A percentile compares a stretch with the other conserved stretches of the same genome.
Conservation (phyloP, 2,797 vertebrate genomes). For the Sebastes flavidus region DNA sequence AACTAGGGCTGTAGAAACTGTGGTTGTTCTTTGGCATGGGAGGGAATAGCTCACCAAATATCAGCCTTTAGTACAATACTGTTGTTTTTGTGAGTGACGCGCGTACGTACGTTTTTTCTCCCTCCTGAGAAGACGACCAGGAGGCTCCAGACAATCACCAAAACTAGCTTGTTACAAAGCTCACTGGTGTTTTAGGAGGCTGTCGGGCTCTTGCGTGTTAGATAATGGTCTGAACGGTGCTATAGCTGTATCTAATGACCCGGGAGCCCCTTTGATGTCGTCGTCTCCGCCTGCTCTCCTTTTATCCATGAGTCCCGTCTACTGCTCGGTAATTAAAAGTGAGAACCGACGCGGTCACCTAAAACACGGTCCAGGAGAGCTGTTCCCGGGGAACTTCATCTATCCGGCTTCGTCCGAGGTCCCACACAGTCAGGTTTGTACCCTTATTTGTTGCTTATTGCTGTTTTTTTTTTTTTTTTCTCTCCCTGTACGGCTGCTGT, state of each 20-base stretch:
- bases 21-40: not conserved
- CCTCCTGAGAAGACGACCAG: not conserved
- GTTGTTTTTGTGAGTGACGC: conserved; percentile 9
- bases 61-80: not conserved
- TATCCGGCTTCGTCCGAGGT: conserved; percentile 5
- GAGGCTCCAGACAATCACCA: not conserved
- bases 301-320: conserved; percentile 17
- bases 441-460: not conserved
- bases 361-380: not conserved
- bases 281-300: conserved; percentile 20
- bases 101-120: not conserved
- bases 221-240: not conserved
- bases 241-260: conserved; percentile 6
- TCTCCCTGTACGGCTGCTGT: conserved; percentile 21
- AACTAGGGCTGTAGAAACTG: not conserved
- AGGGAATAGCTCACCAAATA: not conserved
- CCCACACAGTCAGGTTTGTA: not conserved
- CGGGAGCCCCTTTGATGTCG: conserved; percentile 16
- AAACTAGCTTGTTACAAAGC: not conserved
- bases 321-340: conserved; percentile 42
- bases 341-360: conserved; percentile 1
- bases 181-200: not conserved
- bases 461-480: conserved; percentile 3
- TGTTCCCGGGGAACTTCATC: not conserved
- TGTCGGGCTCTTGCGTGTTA: not conserved